Base-by-base conservation (phyloP, 2,888 invertebrate genomes). In the Drosophila melanosoma region DNA sequence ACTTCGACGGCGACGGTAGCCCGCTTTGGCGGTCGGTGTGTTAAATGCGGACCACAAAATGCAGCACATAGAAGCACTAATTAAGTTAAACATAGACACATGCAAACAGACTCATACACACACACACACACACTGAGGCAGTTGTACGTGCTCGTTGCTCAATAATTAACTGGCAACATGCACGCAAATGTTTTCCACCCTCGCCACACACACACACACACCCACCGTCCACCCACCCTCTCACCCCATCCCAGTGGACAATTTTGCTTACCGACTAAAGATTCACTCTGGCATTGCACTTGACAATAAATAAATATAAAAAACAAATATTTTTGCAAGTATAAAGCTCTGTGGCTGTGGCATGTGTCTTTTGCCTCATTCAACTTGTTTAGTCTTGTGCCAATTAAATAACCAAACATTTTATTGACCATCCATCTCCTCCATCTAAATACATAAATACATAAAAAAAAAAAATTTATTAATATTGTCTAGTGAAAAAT, bases 31-130 rank as follows among this genome's bases (percentile, higher is more conserved):
- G 82, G 68, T 80, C 77, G 71, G 63, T 81, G 89, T 82, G 85
- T 87, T 87, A 84, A 89, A 87, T 84, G 83, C 79, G 82, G 70
- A 87, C 87, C 87, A 73, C 89, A 87, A 82, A 86, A 89, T 85
- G 83, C 86, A 87, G 79, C 62, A 73, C 85, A 80, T 75, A 88
- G 81, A 74, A 79, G 89, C 88, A 81, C 87, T 87, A 87, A 87
- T 87, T 89, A 88, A 87, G 90, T 89, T 87, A 88, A 87, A 82
- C 83, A 87, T 81, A 87, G 87, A 89, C 85, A 85, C 82, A 82
- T 73, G 84, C 85, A 87, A 83, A 86, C 88, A 83, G 74, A 79
- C 76, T 76, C 42, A 33, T 49, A 62, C 53, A 74, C 67, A 74
- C 58, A 63, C 57, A 70, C 59, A 64, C 49, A 57, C 57, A 56